A percentile compares a stretch with the other conserved stretches of the same genome.
Evolutionary conservation across 2,113 vertebrate genomes (phyloP).

Genomic region (Gila orcuttii): DNA sequence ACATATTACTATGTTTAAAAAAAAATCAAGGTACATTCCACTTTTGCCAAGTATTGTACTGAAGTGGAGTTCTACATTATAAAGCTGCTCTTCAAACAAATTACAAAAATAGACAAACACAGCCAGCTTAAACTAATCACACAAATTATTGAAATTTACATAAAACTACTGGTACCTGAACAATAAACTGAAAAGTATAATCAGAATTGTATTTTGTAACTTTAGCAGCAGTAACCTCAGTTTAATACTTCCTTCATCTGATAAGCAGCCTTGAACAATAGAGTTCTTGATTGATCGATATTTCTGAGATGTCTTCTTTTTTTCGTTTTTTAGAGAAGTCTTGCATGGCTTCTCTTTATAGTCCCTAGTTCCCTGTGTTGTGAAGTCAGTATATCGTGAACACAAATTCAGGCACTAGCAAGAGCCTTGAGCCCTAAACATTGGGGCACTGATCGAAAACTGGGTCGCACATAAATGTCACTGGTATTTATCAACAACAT

Average conservation of each 20-base stretch:
- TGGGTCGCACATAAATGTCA: slow-evolving; percentile 7
- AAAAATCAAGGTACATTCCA: background rate
- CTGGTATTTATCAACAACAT: slow-evolving; percentile 17
- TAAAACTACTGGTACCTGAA: background rate
- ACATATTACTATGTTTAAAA: background rate
- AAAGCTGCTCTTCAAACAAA: background rate
- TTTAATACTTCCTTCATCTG: background rate
- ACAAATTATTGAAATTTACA: background rate
- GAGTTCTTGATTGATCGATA: background rate
- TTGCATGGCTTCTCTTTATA: background rate
- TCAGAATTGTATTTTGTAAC: slow-evolving; percentile 7
- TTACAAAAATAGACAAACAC: background rate
- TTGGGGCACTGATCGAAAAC: slow-evolving; percentile 2
- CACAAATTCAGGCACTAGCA: background rate
- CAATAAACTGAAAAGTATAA: background rate
- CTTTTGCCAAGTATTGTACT: background rate
- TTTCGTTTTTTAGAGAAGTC: background rate
- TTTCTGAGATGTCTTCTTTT: background rate
- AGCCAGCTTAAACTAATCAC: background rate
- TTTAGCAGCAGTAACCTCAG: background rate
- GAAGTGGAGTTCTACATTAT: background rate
- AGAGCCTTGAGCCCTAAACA: background rate
- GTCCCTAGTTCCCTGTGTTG: background rate
- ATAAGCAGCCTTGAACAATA: background rate
- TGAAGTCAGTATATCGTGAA: background rate